These are phyloP conservation scores for Cryptomyrus ogoouensis DNA, from an alignment of 2,113 vertebrate species.

Conservation along the genomic window DNA sequence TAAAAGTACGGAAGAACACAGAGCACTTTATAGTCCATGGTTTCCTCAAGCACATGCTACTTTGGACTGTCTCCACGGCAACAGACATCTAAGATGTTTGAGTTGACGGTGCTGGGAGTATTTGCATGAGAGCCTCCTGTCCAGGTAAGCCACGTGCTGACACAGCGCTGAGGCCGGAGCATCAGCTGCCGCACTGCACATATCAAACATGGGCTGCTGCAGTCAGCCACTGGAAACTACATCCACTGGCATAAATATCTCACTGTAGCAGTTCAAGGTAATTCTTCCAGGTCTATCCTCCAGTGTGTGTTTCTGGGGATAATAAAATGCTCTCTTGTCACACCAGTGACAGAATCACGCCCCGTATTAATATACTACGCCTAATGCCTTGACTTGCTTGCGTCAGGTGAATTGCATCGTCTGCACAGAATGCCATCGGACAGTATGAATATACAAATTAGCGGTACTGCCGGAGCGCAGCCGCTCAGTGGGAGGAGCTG, in stretches of 20 bases:
- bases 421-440: background rate
- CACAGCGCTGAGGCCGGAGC: background rate
- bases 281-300: background rate
- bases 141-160: background rate
- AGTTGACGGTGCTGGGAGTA: background rate
- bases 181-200: background rate
- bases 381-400: background rate
- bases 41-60: background rate
- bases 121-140: background rate
- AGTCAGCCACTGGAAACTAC: background rate
- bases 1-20: background rate
- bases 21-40: background rate
- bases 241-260: background rate
- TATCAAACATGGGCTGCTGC: background rate
- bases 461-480: background rate
- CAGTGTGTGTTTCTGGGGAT: background rate
- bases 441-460: background rate
- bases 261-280: background rate
- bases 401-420: background rate
- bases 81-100: background rate
- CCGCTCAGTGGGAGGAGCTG: background rate
- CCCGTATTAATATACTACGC: background rate
- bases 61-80: background rate
- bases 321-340: background rate
- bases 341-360: background rate